Evolutionary conservation across 2,888 invertebrate genomes (phyloP), one percentile per base, ranked within the genome.

Genomic region (Autographa gamma): DNA sequence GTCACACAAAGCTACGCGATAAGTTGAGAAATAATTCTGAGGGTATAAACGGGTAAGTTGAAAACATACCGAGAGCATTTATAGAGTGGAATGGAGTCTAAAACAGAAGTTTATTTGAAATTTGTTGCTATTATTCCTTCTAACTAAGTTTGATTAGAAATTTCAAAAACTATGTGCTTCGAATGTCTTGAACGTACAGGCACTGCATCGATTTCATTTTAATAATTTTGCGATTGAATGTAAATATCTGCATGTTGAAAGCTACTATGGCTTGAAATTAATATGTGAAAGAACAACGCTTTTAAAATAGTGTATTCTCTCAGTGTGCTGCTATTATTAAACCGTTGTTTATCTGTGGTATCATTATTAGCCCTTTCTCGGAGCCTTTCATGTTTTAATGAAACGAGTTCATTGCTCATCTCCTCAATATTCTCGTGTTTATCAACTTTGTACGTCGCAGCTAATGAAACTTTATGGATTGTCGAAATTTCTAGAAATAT

Each of bases 21-120:
- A 81, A 74, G 81, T 76, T 76, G 68, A 67, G 66, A 83, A 84
- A 85, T 89, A 84, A 86, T 85, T 85, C 78, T 81, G 79, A 74
- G n/a, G 43, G 31, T 8, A 18, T 59, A 52, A 13, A 48, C 41
- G 16, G 71, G 8, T 43, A 19, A 19, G 54, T 3, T 54, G 6
- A 34, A 11, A 32, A 14, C 19, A 80, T 62, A 81, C 64, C 19
- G 66, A 63, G 76, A 59, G 65, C 14, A 14, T 34, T 34, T 6
- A 34, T 16, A 43, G 14, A 43, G 5, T 6, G 4, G 16, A 3
- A 16, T 16, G 16, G 0, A 16, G 14, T 14, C 1, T 41, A 41
- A 38, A 38, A 38, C 38, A 9, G 6, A 25, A 25, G 25, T 3
- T 1, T 25, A 25, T 25, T 25, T 25, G 1, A 25, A 25, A 25